Percentiles rank a stretch among this genome's conserved stretches.
Evolutionary conservation across 2,888 invertebrate genomes (phyloP).

Genomic region (Athalia rosae): DNA sequence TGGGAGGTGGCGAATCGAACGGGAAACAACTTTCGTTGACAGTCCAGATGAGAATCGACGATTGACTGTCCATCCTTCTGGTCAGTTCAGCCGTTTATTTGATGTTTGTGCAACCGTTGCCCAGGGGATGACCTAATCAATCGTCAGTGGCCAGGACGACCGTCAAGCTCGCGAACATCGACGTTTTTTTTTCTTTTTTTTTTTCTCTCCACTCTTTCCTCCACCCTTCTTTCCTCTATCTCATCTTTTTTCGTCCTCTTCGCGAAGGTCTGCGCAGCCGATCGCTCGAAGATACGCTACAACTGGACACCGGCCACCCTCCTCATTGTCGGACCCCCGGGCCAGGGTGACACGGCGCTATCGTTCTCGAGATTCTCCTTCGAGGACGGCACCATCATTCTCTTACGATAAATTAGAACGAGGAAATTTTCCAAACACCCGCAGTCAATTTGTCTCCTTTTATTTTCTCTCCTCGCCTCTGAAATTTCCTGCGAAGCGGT

Average conservation of each 20-base stretch:
- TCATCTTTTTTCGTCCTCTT: not conserved
- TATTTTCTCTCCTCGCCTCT: too few species aligned
- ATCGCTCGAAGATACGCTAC: too few species aligned
- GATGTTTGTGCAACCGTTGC: conserved; percentile 70
- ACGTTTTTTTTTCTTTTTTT: conserved; percentile 32
- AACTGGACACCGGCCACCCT: too few species aligned
- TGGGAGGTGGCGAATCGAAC: not conserved
- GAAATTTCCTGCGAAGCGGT: too few species aligned
- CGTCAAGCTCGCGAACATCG: conserved; percentile 33
- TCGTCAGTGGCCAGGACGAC: conserved; percentile 51
- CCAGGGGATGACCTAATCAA: conserved; percentile 72
- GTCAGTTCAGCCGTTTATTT: conserved; percentile 50
- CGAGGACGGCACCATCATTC: not conserved
- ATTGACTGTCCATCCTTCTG: conserved; percentile 37
- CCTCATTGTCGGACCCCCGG: not conserved
- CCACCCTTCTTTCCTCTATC: conserved; percentile 30
- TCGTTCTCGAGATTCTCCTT: conserved; percentile 20
- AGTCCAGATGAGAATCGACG: conserved; percentile 13
- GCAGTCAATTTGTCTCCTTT: too few species aligned
- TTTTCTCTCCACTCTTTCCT: too few species aligned
- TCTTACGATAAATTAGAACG: not conserved
- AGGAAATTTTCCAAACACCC: not conserved
- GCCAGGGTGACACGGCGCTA: not conserved
- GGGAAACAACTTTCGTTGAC: not conserved
- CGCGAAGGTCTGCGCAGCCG: too few species aligned